Evolutionary conservation across 2,888 invertebrate genomes (phyloP), one percentile per base, ranked within the genome.

Genomic region (Electrophaes corylata): DNA sequence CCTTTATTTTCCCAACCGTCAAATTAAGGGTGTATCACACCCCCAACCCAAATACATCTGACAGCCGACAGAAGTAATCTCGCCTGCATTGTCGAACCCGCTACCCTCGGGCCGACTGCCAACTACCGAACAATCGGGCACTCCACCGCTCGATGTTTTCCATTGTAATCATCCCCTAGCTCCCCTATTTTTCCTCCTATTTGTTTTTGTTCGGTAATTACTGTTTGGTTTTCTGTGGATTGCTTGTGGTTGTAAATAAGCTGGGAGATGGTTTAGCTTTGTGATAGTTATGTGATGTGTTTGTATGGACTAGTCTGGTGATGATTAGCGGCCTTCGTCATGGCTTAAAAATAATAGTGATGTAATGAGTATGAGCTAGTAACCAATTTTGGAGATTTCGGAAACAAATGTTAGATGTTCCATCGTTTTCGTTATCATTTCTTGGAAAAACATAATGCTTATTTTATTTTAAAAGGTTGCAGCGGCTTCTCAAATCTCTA

Each of bases 181-280:
- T 72, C 82, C 82, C 86, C 86, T 87, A 88, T 90, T 88, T 85
- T 87, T 86, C 86, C 80, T 82, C 79, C 76, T 91, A 84, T 91
- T 91, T 91, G 90, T 90, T 91, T 91, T 90, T 87, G 87, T 89
- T 80, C 78, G 73, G 83, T 90, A 90, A 91, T 91, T 91, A 86
- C 75, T 90, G 88, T 89, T 88, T 86, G 85, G 87, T 88, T 87
- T 84, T 84, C 82, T 78, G 81, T 83, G 81, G 83, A 88, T 87
- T 85, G 87, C 81, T 83, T 80, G 86, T 77, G 85, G 83, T 81
- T 26, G 23, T 37, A 78, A 79, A 79, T 82, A 79, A 78, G 75
- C 73, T 12, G 45, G 44, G 37, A 35, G 37, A 16, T 16, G 37
- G 37, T 37, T 16, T 16, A 16, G 37, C 37, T 37, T 37, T 37